These are phyloP conservation scores for Crocuta crocuta DNA, from an alignment of 2,113 vertebrate genomes.

Conservation along the genomic window DNA sequence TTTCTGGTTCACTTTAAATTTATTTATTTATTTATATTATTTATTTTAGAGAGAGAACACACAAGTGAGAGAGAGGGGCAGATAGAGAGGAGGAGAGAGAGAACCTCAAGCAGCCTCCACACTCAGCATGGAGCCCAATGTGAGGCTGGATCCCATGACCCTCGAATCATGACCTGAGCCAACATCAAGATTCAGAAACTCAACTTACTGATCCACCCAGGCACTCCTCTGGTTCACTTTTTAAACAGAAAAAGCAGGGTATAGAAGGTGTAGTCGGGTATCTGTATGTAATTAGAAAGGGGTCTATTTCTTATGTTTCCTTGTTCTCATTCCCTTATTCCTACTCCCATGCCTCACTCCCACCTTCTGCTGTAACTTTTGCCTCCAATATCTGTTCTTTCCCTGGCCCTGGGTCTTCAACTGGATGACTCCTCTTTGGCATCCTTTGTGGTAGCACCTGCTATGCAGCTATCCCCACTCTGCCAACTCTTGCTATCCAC, in stretches of 20 bases:
- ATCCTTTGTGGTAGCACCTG: constrained; percentile 23
- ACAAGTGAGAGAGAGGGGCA: too few relatives aligned
- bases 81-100: too few relatives aligned
- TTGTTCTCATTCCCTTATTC: background rate
- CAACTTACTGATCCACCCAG: too few relatives aligned
- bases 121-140: too few relatives aligned
- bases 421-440: background rate
- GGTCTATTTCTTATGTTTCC: background rate
- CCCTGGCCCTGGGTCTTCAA: background rate
- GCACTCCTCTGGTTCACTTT: background rate
- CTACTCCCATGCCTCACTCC: background rate
- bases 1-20: background rate
- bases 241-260: background rate
- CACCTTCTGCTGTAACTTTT: background rate
- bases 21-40: too few relatives aligned
- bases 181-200: too few relatives aligned
- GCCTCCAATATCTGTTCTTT: background rate
- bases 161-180: too few relatives aligned
- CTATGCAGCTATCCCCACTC: background rate
- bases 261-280: background rate
- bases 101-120: too few relatives aligned
- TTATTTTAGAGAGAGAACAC: background rate
- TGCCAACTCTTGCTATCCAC: constrained; percentile 1
- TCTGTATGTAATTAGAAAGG: background rate
- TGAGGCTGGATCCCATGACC: too few relatives aligned